phyloP scores from a whole-genome alignment of 2,888 invertebrate species.

The Scaptomyza reducta region DNA sequence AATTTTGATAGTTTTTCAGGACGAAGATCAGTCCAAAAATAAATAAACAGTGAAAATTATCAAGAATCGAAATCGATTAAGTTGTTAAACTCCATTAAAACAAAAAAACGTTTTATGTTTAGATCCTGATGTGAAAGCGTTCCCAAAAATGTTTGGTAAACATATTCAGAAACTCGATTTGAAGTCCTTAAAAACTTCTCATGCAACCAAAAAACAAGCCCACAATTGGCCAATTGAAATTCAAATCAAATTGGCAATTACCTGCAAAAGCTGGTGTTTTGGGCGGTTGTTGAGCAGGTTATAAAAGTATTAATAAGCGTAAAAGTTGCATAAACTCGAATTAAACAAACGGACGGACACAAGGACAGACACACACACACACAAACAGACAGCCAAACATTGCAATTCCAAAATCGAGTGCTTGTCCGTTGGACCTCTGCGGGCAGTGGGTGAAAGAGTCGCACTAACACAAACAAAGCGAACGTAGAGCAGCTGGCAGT shows the following conservation, averaged over 20 bases:
- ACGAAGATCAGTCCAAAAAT: no score
- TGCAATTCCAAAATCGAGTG: slow-evolving; percentile 39
- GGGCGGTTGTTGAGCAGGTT: slow-evolving; percentile 13
- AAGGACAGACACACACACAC: slow-evolving; percentile 35
- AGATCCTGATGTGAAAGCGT: no score
- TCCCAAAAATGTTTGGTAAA: background rate
- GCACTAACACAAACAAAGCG: background rate
- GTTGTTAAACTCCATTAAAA: no score
- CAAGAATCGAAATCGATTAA: no score
- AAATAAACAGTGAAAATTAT: no score
- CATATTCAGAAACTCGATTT: slow-evolving; percentile 15
- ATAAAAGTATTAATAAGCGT: slow-evolving; percentile 70
- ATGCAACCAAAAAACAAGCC: slow-evolving; percentile 33
- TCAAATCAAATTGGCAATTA: slow-evolving; percentile 62
- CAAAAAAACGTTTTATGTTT: no score
- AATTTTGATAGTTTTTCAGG: no score
- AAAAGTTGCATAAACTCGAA: slow-evolving; percentile 70
- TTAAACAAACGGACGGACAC: slow-evolving; percentile 46
- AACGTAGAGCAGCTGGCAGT: slow-evolving; percentile 34
- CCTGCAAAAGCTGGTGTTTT: slow-evolving; percentile 20
- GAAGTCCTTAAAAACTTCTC: slow-evolving; percentile 33
- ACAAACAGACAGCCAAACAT: slow-evolving; percentile 38
- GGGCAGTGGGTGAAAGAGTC: background rate
- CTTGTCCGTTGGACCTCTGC: slow-evolving; percentile 19
- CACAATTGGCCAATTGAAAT: slow-evolving; percentile 66